Evolutionary conservation across 2,888 invertebrate genomes (phyloP), one percentile per base, ranked within the genome.

Genomic region (Teinopalpus imperialis): DNA sequence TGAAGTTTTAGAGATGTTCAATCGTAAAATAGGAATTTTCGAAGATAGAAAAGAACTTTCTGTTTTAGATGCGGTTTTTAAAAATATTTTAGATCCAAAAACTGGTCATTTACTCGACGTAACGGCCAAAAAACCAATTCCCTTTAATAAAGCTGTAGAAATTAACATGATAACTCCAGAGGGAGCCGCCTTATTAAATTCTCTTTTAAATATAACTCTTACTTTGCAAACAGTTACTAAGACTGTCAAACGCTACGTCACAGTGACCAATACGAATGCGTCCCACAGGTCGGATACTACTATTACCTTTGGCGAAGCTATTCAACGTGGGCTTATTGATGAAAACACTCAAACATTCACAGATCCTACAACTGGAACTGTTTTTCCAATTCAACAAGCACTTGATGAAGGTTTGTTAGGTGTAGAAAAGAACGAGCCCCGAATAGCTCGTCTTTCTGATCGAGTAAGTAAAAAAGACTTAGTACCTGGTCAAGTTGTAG

Each of bases 171-270:
- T 98, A 21, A 94, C 96, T 6, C 93, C 95, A 0, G 95, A 96
- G 78, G 97, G 97, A 46, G 97, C 97, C 32, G 93, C 96, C 46
- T 90, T 96, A 67, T 90, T 96, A 49, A 95, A 94, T 78, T 96
- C 95, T 62, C 87, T 98, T 41, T 81, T 97, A 41, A 96, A 96
- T 70, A 95, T 98, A 40, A 95, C 96, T 5, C 92, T 97, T 24
- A 97, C 97, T 1, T 93, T 95, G 9, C 95, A 96, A 71, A 95
- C 96, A 3, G 94, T 96, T 18, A 96, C 95, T 2, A 95, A 94
- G 74, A 93, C 96, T 35, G 93, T 97, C 21, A 94, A 94, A 71
- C 90, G 94, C 12, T 94, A 95, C 67, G 94, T 95, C 1, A 95
- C 95, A 0, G 92, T 95, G 12, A 92, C 93, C 8, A 92, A 92